Percentiles rank a stretch among this genome's conserved stretches.
Conservation (phyloP, 2,888 invertebrate genomes). For the Chalcosyrphus nemorum region DNA sequence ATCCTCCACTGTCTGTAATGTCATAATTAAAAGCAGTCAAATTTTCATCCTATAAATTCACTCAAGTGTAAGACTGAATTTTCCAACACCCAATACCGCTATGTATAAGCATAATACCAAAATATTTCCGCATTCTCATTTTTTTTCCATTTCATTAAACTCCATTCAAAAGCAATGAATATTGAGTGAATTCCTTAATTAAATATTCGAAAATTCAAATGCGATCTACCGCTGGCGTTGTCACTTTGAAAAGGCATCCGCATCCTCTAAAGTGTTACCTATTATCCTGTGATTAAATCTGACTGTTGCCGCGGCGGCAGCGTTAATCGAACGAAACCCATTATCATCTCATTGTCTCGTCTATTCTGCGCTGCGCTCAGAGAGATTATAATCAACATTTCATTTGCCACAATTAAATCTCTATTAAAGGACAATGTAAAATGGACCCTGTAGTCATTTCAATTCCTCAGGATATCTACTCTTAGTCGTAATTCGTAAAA, state of each 20-base stretch:
- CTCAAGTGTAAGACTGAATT: background rate
- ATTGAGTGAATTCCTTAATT: constrained; percentile 8
- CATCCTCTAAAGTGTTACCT: background rate
- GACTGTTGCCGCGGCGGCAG: constrained; percentile 6
- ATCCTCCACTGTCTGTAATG: too few relatives aligned
- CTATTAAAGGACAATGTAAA: constrained; percentile 17
- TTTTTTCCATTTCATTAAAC: constrained; percentile 27
- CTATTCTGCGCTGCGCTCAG: background rate
- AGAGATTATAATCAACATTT: constrained; percentile 40
- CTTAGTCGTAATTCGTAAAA: background rate
- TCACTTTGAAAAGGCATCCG: background rate
- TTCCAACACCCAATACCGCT: background rate
- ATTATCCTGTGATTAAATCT: constrained; percentile 22
- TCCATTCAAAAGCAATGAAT: constrained; percentile 24
- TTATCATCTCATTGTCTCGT: constrained; percentile 18
- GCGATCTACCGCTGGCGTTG: background rate
- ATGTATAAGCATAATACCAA: background rate
- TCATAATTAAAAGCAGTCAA: background rate
- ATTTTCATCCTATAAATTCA: background rate
- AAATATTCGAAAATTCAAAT: background rate
- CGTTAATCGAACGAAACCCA: constrained; percentile 30
- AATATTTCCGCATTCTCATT: background rate
- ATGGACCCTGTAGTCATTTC: background rate
- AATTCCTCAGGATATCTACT: background rate
- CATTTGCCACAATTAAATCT: constrained; percentile 60